Conservation (phyloP, 1,140 invertebrate genomes). For the Oedothorax gibbosus region DNA sequence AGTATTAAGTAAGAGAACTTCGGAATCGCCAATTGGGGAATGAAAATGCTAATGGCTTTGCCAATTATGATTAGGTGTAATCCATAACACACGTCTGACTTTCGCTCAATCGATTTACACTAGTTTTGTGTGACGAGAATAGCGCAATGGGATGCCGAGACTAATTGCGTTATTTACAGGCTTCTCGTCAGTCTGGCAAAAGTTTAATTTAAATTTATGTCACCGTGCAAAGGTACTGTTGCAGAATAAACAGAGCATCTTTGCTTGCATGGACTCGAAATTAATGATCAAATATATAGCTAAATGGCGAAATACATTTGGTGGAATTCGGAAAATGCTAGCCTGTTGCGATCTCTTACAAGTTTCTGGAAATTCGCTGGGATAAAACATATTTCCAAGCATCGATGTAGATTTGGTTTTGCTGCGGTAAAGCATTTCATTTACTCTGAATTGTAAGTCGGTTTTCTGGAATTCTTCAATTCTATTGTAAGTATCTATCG, state of each 20-base stretch:
- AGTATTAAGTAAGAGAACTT: constrained; percentile 12
- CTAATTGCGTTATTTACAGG: constrained; percentile 6
- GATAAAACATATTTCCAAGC: too few species aligned
- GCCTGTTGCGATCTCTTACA: too few species aligned
- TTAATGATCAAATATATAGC: too few species aligned
- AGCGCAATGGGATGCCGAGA: neutral
- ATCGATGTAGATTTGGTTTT: too few species aligned
- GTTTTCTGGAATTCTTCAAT: too few species aligned
- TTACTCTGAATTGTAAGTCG: too few species aligned
- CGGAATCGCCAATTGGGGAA: constrained; percentile 24
- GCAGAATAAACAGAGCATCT: neutral
- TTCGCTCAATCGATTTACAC: neutral
- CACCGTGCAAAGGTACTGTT: neutral
- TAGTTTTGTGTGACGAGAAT: constrained; percentile 12
- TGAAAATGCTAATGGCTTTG: constrained; percentile 50
- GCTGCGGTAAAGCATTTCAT: too few species aligned
- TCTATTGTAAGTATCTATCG: too few species aligned
- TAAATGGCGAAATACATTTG: too few species aligned
- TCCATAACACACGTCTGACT: constrained; percentile 38
- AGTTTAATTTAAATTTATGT: constrained; percentile 1
- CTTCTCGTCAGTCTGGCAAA: neutral
- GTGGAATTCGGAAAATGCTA: too few species aligned
- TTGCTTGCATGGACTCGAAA: too few species aligned
- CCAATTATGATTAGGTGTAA: constrained; percentile 54
- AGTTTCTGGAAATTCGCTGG: too few species aligned